Percentiles rank a stretch among this genome's conserved stretches.
These are phyloP conservation scores for Bryconaethiops microstoma DNA, from an alignment of 2,797 vertebrate genomes.

Conservation along the genomic window DNA sequence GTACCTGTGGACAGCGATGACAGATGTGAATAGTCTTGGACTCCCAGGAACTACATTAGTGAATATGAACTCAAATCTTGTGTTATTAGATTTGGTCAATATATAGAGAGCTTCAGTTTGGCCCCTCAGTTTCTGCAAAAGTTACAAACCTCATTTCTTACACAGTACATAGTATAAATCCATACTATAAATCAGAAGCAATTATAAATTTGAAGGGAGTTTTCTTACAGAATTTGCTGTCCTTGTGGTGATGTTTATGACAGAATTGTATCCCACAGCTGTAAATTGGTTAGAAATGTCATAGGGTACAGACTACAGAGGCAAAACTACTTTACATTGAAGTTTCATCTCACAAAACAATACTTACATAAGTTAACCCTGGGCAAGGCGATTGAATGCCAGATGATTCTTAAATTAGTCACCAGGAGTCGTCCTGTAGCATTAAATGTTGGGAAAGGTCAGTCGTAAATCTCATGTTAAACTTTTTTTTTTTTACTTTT, in stretches of 20 bases:
- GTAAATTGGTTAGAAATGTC: constrained; percentile 44
- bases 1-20: constrained; percentile 98
- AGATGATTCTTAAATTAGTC: constrained; percentile 95
- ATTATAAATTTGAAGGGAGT: constrained; percentile 59
- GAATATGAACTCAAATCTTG: constrained; percentile 99
- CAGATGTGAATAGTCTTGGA: constrained; percentile 95
- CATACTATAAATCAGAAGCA: not conserved
- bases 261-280: constrained; percentile 98
- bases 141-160: not conserved
- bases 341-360: not conserved
- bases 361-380: constrained; percentile 97
- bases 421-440: constrained; percentile 90
- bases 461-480: not conserved
- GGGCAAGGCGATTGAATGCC: constrained; percentile 93
- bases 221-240: constrained; percentile 86
- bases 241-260: constrained; percentile 97
- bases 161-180: not conserved
- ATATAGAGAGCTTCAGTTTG: constrained; percentile 99
- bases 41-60: constrained; percentile 97
- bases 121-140: constrained; percentile 92
- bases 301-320: no score
- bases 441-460: not conserved
- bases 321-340: no score
- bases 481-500: not conserved
- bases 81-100: constrained; percentile 96